Percentiles rank a stretch among this genome's conserved stretches.
Conservation (phyloP, 2,113 vertebrate genomes). For the Chaetodon trifascialis region DNA sequence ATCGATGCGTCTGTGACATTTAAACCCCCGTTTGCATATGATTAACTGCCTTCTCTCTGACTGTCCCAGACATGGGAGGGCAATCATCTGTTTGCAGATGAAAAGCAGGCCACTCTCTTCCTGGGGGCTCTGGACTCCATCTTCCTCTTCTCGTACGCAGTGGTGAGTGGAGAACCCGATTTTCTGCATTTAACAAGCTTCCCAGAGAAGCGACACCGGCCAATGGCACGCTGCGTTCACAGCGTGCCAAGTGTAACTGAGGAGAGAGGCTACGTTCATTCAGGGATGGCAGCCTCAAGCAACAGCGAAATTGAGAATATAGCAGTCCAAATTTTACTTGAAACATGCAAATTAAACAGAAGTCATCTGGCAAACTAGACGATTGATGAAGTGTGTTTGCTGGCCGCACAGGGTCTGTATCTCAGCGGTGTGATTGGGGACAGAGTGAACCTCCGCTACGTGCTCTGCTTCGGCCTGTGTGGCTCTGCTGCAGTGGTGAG, state of each 20-base stretch:
- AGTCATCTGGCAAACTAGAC: neutral
- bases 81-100: constrained; percentile 87
- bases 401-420: constrained; percentile 89
- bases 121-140: constrained; percentile 93
- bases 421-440: constrained; percentile 93
- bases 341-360: neutral
- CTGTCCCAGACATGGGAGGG: constrained; percentile 88
- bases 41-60: neutral
- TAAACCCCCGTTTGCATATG: neutral
- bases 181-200: neutral
- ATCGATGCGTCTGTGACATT: neutral
- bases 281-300: neutral
- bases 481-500: constrained; percentile 95
- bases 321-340: neutral
- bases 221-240: neutral
- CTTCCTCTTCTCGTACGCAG: constrained; percentile 97
- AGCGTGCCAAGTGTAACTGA: neutral
- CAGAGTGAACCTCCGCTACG: constrained; percentile 92
- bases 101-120: constrained; percentile 92
- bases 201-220: neutral
- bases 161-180: constrained; percentile 85
- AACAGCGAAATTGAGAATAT: neutral
- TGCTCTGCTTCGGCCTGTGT: constrained; percentile 94
- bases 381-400: neutral
- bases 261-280: neutral